Evolutionary conservation across 2,888 invertebrate genomes (phyloP).

Genomic region (Polydrusus cervinus): DNA sequence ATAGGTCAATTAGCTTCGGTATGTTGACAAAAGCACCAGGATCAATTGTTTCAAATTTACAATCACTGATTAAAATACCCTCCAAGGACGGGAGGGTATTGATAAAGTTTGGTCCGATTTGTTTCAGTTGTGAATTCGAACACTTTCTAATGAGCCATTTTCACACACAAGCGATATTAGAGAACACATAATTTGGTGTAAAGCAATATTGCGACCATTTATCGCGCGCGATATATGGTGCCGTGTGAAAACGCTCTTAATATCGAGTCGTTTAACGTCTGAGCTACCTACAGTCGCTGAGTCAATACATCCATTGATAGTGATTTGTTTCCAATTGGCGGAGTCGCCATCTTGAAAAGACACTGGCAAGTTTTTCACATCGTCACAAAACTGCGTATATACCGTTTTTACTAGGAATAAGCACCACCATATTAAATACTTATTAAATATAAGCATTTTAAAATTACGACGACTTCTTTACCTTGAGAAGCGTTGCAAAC

Average conservation of each 20-base stretch:
- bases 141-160: no score
- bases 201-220: no score
- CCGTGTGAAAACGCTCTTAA: no score
- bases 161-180: no score
- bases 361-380: not conserved
- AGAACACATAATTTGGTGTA: no score
- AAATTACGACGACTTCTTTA: not conserved
- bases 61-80: not conserved
- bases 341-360: not conserved
- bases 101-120: not conserved
- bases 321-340: not conserved
- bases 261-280: not conserved
- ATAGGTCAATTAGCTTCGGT: not conserved
- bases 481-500: not conserved
- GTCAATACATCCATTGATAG: not conserved
- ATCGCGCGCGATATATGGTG: no score
- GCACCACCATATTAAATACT: not conserved
- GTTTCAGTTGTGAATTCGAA: not conserved
- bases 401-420: not conserved
- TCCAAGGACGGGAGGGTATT: not conserved
- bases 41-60: slow-evolving; percentile 4
- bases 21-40: slow-evolving; percentile 1
- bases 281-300: not conserved
- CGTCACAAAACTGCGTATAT: not conserved
- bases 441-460: not conserved